These are phyloP conservation scores for Ceratina calcarata DNA, from an alignment of 1,140 invertebrate genomes.

Conservation along the genomic window DNA sequence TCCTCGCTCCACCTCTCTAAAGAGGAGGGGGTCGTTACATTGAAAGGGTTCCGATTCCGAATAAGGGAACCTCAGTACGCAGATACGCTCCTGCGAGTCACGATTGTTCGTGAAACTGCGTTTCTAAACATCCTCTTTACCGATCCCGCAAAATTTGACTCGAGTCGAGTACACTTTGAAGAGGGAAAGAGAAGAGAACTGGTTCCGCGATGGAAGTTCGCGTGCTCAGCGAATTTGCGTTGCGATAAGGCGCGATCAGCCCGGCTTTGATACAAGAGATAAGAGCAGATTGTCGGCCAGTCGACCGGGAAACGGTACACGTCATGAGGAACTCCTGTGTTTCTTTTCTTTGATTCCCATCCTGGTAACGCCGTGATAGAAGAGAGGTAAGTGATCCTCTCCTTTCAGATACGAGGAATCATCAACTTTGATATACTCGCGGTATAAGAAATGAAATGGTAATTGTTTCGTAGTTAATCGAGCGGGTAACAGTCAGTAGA, in stretches of 20 bases:
- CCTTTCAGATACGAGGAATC: neutral
- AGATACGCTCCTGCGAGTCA: conserved; percentile 20
- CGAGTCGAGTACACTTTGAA: neutral
- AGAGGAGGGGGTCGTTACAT: conserved; percentile 9
- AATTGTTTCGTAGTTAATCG: neutral
- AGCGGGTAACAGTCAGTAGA: conserved; percentile 2
- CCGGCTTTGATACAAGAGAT: conserved; percentile 5
- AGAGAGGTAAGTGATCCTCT: conserved; percentile 21
- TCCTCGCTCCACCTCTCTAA: neutral
- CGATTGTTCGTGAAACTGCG: conserved; percentile 6
- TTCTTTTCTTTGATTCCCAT: neutral
- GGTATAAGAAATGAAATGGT: neutral
- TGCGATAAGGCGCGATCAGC: conserved; percentile 26
- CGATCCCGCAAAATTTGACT: neutral
- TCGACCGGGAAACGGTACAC: neutral
- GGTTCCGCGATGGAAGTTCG: conserved; percentile 23
- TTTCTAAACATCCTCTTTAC: neutral
- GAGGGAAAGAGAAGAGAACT: neutral
- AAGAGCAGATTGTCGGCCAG: conserved; percentile 2
- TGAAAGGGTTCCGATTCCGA: neutral
- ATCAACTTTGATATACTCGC: neutral
- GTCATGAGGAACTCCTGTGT: conserved; percentile 15
- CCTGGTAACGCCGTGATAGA: neutral
- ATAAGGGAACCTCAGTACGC: conserved; percentile 24
- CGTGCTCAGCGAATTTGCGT: neutral